phyloP scores from a whole-genome alignment of 2,888 invertebrate genomes.

The Trissoscelio sp. region DNA sequence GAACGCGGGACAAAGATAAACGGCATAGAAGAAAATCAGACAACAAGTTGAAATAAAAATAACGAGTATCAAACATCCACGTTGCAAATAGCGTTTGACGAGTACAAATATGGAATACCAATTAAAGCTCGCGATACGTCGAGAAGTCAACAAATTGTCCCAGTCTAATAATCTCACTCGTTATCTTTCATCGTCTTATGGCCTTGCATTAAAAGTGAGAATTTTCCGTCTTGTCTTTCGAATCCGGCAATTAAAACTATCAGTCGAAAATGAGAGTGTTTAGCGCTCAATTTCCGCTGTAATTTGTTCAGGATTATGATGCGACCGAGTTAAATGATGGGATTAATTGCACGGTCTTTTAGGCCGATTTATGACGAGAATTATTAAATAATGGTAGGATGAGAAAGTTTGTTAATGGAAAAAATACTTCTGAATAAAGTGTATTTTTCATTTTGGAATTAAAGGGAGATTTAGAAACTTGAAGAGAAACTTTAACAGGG shows the following conservation, averaged over 20 bases:
- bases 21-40: not conserved
- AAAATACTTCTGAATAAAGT: too few species aligned
- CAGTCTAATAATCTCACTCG: slow-evolving; percentile 44
- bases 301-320: slow-evolving; percentile 48
- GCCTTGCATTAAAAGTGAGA: slow-evolving; percentile 39
- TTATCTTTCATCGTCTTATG: slow-evolving; percentile 42
- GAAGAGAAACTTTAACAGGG: too few species aligned
- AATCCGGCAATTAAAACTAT: slow-evolving; percentile 53
- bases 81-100: slow-evolving; percentile 21
- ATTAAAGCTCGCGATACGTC: slow-evolving; percentile 40
- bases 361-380: too few species aligned
- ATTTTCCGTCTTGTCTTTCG: slow-evolving; percentile 43
- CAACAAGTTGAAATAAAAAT: not conserved
- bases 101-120: slow-evolving; percentile 49
- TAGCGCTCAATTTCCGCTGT: slow-evolving; percentile 44
- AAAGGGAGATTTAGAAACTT: too few species aligned
- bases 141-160: slow-evolving; percentile 54
- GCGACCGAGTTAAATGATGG: slow-evolving; percentile 28
- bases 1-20: not conserved
- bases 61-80: not conserved
- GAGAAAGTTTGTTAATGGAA: too few species aligned
- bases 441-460: too few species aligned
- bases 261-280: slow-evolving; percentile 47
- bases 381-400: too few species aligned
- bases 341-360: too few species aligned